Conservation (phyloP, 2,113 vertebrate species). For the Chamaea fasciata region DNA sequence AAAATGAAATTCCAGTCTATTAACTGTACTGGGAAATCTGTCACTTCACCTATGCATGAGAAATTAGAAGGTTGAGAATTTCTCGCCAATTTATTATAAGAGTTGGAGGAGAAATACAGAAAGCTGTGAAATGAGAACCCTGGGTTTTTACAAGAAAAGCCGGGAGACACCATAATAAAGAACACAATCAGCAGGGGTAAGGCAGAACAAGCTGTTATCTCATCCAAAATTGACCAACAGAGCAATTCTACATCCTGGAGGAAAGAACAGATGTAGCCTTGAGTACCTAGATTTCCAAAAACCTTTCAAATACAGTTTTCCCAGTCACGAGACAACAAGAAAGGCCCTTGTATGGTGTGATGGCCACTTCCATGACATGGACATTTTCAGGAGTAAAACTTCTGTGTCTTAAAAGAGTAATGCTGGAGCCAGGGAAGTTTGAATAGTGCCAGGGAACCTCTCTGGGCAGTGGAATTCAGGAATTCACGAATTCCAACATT, state of each 20-base stretch:
- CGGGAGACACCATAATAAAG: not conserved
- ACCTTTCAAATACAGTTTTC: not conserved
- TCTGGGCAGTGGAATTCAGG: not conserved
- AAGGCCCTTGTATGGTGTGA: not conserved
- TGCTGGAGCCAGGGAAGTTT: not conserved
- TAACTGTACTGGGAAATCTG: not conserved
- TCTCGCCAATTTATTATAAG: not conserved
- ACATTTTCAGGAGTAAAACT: not conserved
- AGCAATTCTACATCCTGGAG: not conserved
- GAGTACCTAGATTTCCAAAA: not conserved
- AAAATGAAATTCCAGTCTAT: constrained; percentile 9
- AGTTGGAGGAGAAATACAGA: not conserved
- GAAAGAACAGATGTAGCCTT: not conserved
- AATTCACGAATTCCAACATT: not conserved
- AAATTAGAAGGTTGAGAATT: not conserved
- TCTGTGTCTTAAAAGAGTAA: not conserved
- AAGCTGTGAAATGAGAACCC: not conserved
- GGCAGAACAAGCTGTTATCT: not conserved
- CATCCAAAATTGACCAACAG: not conserved
- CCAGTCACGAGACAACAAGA: not conserved
- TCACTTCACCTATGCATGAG: not conserved
- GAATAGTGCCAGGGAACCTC: not conserved
- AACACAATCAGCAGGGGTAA: not conserved
- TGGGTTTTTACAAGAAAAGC: not conserved
- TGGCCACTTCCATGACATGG: not conserved